Evolutionary conservation across 2,797 vertebrate genomes (phyloP).

Genomic region (Gymnopithys bicolor): DNA sequence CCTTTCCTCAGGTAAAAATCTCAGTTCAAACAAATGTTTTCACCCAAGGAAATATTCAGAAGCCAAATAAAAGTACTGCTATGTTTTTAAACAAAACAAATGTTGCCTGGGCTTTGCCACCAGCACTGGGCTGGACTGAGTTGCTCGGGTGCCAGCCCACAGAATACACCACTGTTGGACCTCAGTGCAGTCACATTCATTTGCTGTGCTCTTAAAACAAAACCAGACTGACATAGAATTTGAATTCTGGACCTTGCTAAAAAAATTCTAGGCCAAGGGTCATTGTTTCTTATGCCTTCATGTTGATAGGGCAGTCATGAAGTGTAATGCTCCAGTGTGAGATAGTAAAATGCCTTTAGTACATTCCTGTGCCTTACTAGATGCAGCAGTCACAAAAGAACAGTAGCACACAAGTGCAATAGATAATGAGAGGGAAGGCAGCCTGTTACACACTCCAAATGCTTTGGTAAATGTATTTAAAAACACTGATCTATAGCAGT

Average conservation of each 20-base stretch:
- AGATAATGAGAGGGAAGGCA: background rate
- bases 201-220: background rate
- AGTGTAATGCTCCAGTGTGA: background rate
- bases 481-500: background rate
- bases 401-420: background rate
- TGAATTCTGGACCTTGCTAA: background rate
- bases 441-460: background rate
- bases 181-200: fast-evolving
- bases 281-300: background rate
- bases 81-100: background rate
- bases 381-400: background rate
- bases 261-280: conserved; percentile 14
- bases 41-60: background rate
- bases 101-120: background rate
- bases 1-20: background rate
- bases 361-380: background rate
- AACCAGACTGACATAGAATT: background rate
- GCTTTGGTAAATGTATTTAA: conserved; percentile 32
- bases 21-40: background rate
- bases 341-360: background rate
- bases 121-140: background rate
- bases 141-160: background rate
- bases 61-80: background rate
- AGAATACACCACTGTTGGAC: fast-evolving
- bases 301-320: background rate